phyloP scores from a whole-genome alignment of 2,888 invertebrate species.

The Junonia oenone region DNA sequence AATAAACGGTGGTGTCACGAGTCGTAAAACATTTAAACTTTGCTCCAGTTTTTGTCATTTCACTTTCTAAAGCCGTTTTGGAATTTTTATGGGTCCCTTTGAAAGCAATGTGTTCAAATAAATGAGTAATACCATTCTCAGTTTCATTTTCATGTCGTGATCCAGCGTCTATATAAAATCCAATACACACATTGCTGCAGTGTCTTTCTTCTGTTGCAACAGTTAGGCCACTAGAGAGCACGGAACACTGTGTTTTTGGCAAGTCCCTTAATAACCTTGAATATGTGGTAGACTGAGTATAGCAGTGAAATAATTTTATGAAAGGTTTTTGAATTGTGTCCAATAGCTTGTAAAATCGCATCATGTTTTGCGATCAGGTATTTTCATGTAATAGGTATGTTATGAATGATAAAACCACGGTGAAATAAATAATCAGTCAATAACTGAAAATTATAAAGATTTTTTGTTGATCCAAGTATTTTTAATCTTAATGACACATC shows the following conservation, averaged over 20 bases:
- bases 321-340: constrained; percentile 34
- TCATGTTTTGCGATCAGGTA: neutral
- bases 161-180: constrained; percentile 55
- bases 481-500: too few species aligned
- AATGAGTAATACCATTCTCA: constrained; percentile 60
- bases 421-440: too few species aligned
- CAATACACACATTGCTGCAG: constrained; percentile 72
- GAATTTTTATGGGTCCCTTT: constrained; percentile 86
- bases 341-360: neutral
- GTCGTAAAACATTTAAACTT: constrained; percentile 97
- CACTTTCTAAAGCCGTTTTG: constrained; percentile 90
- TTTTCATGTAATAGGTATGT: too few species aligned
- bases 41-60: constrained; percentile 96
- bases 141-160: constrained; percentile 49
- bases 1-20: constrained; percentile 96
- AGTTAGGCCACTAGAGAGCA: constrained; percentile 89
- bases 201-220: constrained; percentile 96
- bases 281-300: constrained; percentile 79
- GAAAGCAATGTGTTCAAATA: constrained; percentile 64
- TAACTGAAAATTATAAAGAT: too few species aligned
- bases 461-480: too few species aligned
- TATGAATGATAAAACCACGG: too few species aligned
- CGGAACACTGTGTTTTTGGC: constrained; percentile 89
- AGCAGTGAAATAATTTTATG: constrained; percentile 71
- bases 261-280: constrained; percentile 77